Percentiles rank a stretch among this genome's conserved stretches.
phyloP scores from a whole-genome alignment of 2,797 vertebrate species.

The Tolypeutes matacus region DNA sequence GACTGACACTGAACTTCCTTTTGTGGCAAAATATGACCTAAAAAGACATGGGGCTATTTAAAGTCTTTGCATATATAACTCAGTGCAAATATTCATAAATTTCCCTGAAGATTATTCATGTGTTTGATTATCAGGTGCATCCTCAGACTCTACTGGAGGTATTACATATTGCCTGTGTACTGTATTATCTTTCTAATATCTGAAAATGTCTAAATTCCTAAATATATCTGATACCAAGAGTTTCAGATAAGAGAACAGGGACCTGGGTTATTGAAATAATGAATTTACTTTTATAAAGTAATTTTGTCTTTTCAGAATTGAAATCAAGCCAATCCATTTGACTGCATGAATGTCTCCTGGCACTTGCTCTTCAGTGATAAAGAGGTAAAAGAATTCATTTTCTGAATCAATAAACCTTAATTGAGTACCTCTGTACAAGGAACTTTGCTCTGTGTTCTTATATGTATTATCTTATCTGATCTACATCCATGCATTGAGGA shows the following conservation, averaged over 20 bases:
- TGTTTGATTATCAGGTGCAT: not conserved
- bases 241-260: not conserved
- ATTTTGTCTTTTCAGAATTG: not conserved
- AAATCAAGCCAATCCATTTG: not conserved
- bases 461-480: not conserved
- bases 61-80: not conserved
- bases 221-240: not conserved
- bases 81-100: not conserved
- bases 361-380: not conserved
- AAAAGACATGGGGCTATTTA: not conserved
- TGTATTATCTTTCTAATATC: not conserved
- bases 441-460: not conserved
- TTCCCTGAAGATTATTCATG: not conserved
- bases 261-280: not conserved
- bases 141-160: not conserved
- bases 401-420: constrained; percentile 5
- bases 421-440: not conserved
- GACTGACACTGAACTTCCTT: not conserved
- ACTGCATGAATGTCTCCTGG: not conserved
- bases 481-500: not conserved
- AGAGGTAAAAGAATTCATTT: not conserved
- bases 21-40: not conserved
- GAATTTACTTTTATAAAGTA: not conserved
- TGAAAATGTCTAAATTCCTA: not conserved
- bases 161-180: not conserved